A percentile compares a stretch with the other conserved stretches of the same genome.
phyloP scores from a whole-genome alignment of 2,888 invertebrate species.

The Stenotaenia linearis region DNA sequence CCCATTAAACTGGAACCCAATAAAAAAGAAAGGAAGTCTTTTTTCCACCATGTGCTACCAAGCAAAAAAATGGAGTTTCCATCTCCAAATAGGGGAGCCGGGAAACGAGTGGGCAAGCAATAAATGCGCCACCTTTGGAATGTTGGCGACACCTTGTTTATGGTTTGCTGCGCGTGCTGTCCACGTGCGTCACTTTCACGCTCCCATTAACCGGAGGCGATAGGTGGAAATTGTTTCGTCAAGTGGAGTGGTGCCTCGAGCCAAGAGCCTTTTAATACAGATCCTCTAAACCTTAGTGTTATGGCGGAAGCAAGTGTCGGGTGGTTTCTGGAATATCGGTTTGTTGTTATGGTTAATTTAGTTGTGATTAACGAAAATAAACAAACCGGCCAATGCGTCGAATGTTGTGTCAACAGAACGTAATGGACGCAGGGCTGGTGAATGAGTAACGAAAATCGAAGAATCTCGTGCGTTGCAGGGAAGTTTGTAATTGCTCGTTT shows the following conservation, averaged over 20 bases:
- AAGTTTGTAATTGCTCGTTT: no score
- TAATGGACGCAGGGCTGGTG: no score
- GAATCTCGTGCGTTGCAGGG: no score
- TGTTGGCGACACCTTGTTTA: constrained; percentile 9
- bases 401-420: no score
- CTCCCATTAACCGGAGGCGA: neutral
- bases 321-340: neutral
- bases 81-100: neutral
- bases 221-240: neutral
- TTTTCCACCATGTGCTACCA: neutral
- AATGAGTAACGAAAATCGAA: no score
- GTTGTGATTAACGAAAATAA: no score
- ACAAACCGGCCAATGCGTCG: no score
- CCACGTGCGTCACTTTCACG: constrained; percentile 3
- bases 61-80: neutral
- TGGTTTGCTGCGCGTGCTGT: neutral
- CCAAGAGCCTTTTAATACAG: neutral
- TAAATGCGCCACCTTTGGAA: constrained; percentile 1
- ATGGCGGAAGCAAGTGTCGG: neutral
- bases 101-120: neutral
- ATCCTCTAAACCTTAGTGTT: neutral
- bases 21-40: neutral
- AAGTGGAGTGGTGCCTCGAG: neutral
- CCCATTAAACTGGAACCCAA: no score
- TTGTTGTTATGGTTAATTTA: no score